These are phyloP conservation scores for Melanargia galathea DNA, from an alignment of 2,888 invertebrate species.

Conservation along the genomic window DNA sequence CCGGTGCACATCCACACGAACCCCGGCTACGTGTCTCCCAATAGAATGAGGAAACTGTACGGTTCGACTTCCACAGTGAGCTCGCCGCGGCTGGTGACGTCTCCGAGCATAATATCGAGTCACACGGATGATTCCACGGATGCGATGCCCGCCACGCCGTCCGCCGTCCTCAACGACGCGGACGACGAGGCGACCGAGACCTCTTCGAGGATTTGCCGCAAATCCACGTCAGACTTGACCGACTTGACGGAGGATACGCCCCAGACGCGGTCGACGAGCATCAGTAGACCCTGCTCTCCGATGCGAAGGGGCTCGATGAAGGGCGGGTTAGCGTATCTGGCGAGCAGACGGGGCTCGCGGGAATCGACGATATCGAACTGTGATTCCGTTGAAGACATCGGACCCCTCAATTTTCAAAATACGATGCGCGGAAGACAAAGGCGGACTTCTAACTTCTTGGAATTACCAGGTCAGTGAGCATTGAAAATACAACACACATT, in stretches of 20 bases:
- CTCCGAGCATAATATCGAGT: constrained; percentile 77
- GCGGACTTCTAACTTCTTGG: constrained; percentile 92
- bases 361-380: constrained; percentile 88
- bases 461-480: constrained; percentile 87
- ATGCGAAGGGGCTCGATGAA: constrained; percentile 86
- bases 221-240: constrained; percentile 89
- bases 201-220: constrained; percentile 82
- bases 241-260: constrained; percentile 84
- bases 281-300: constrained; percentile 84
- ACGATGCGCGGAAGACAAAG: constrained; percentile 89
- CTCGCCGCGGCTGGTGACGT: constrained; percentile 69
- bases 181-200: constrained; percentile 75
- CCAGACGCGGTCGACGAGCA: constrained; percentile 83
- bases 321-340: constrained; percentile 89
- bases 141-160: constrained; percentile 69
- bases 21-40: constrained; percentile 83
- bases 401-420: constrained; percentile 90
- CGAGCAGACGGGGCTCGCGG: constrained; percentile 93
- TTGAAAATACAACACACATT: too few species aligned
- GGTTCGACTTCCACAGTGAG: constrained; percentile 75
- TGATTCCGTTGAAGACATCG: constrained; percentile 86
- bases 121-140: constrained; percentile 76
- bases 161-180: constrained; percentile 67
- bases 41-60: constrained; percentile 69
- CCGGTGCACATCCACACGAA: constrained; percentile 84